Base-by-base conservation (phyloP, 2,113 vertebrate species). In the Zapornia atra region DNA sequence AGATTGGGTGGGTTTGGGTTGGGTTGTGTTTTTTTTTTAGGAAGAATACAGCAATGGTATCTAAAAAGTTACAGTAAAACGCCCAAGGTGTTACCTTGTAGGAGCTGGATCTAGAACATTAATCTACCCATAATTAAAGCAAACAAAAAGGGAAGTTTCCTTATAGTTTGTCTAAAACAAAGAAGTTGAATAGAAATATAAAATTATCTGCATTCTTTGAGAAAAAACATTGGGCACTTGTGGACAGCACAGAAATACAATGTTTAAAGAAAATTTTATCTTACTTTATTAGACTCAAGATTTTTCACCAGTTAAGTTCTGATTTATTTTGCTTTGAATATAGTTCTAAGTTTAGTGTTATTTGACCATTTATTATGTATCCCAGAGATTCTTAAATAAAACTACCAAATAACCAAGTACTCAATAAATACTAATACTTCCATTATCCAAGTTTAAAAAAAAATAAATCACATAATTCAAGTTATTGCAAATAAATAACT, bases 401-500 rank as follows among this genome's bases (percentile, higher is more conserved):
- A 92, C 50, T 94, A 95, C 86, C 61, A 94, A 82, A 80, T 89
- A 96, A 10, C 44, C n/a, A 83, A 75, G 15, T 36, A 94, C 69
- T 92, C 91, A 95, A 96, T 95, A 97, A 96, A 97, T 93, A 95
- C 34, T 33, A 71, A 9, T 79, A 92, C 13, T 92, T 48, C 40
- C 33, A 87, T 61, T 84, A 96, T 40, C 8, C 22, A 83, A 71
- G 60, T 22, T 86, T 78, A 29, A 64, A 46, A 81, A 86, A 81
- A 82, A 71, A 28, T 53, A 54, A 61, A 82, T 36, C n/a, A 88
- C 16, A 50, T 46, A 64, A 83, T 90, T 82, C 51, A 93, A 72
- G 61, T 82, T 88, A 84, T 66, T 94, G 69, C 82, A 96, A 97
- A 97, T 96, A 98, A 97, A 98, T 96, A 97, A 18, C 68, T 79